phyloP scores from a whole-genome alignment of 2,113 vertebrate species.

The Odocoileus virginianus region DNA sequence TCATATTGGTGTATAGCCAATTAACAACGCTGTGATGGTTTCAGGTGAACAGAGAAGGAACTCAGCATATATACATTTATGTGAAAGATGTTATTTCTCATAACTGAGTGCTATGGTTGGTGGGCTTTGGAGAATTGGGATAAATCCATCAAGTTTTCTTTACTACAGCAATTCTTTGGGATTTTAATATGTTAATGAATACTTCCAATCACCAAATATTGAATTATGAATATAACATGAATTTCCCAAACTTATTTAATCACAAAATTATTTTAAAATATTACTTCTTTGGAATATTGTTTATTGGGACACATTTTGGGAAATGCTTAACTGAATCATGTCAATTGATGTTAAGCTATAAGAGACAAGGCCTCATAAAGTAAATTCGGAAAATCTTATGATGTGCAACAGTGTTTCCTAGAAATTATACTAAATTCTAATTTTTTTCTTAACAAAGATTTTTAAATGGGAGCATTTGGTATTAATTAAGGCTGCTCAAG shows the following conservation, averaged over 20 bases:
- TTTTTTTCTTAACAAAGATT: background rate
- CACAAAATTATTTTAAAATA: background rate
- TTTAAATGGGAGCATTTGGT: background rate
- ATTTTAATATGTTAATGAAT: background rate
- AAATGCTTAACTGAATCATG: background rate
- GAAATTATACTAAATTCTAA: background rate
- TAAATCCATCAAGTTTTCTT: background rate
- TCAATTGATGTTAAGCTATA: background rate
- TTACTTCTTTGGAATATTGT: background rate
- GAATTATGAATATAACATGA: background rate
- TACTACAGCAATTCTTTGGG: background rate
- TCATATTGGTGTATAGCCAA: background rate
- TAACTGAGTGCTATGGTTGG: background rate
- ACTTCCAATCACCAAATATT: background rate
- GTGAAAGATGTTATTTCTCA: background rate
- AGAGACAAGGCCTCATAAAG: background rate
- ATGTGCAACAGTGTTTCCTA: background rate
- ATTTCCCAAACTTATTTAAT: background rate
- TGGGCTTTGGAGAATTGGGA: background rate
- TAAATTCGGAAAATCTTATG: background rate
- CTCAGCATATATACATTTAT: background rate
- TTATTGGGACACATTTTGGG: background rate
- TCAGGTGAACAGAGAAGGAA: background rate
- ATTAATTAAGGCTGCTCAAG: background rate
- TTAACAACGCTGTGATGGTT: background rate